Conservation (phyloP, 2,888 invertebrate genomes). For the Oxytorus armatus region DNA sequence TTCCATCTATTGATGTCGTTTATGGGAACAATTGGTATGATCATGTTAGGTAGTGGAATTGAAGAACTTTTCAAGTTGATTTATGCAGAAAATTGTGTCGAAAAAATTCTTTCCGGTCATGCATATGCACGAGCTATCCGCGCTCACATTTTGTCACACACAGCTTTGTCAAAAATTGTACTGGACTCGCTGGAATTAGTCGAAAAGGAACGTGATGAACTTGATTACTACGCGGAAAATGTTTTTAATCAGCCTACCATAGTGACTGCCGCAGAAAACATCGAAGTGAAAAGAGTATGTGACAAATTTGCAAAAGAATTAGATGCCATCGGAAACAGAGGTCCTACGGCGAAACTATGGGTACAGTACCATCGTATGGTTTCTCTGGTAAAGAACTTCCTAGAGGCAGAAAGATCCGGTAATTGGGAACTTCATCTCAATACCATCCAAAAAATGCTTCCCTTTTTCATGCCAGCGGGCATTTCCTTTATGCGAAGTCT, state of each 20-base stretch:
- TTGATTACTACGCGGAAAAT: background rate
- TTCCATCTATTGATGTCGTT: conserved; percentile 75
- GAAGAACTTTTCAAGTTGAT: conserved; percentile 67
- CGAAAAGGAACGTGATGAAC: conserved; percentile 13
- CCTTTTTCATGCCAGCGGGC: conserved; percentile 81
- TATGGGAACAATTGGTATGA: conserved; percentile 70
- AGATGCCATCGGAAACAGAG: conserved; percentile 1
- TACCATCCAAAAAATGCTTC: conserved; percentile 71
- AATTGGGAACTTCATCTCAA: conserved; percentile 68
- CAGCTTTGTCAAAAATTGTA: conserved; percentile 9
- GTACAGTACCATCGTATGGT: conserved; percentile 66
- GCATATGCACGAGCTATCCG: conserved; percentile 13
- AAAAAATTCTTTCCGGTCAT: conserved; percentile 40
- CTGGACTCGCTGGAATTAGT: conserved; percentile 7
- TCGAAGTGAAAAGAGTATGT: background rate
- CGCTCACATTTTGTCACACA: conserved; percentile 11
- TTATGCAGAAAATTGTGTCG: too few species aligned
- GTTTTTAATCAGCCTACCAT: conserved; percentile 3
- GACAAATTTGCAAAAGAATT: conserved; percentile 8
- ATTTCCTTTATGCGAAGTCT: conserved; percentile 80
- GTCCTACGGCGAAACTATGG: conserved; percentile 65
- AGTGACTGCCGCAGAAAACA: conserved; percentile 2
- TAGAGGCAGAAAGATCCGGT: conserved; percentile 42
- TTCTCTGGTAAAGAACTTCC: conserved; percentile 65
- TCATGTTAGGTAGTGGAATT: conserved; percentile 75